Evolutionary conservation across 2,113 vertebrate genomes (phyloP).

Genomic region (Cebidichthys violaceus): DNA sequence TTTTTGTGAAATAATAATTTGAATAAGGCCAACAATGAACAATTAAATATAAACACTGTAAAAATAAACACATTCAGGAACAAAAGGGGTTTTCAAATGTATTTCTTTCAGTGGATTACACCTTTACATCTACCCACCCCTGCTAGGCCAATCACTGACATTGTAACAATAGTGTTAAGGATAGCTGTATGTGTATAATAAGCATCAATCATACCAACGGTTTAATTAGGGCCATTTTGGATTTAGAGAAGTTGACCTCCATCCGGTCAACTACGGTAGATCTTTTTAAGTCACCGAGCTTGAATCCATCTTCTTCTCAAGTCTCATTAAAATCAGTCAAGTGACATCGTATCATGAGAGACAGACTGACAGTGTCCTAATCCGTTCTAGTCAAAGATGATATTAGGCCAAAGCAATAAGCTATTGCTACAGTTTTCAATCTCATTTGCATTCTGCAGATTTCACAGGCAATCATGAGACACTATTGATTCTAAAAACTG

Average conservation of each 20-base stretch:
- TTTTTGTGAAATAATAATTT: not conserved
- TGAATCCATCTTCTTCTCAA: conserved; percentile 8
- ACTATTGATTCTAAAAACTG: not conserved
- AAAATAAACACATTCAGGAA: not conserved
- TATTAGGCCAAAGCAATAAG: not conserved
- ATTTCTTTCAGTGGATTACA: not conserved
- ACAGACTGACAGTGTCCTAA: not conserved
- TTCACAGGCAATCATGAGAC: not conserved
- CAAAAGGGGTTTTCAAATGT: not conserved
- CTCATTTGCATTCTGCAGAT: not conserved
- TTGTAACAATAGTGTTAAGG: not conserved
- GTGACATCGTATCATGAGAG: not conserved
- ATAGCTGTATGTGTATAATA: not conserved
- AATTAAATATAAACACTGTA: not conserved
- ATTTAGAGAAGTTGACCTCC: conserved; percentile 4
- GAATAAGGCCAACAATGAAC: not conserved
- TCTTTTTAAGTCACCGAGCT: conserved; percentile 2
- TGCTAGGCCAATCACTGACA: not conserved
- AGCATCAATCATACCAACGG: not conserved
- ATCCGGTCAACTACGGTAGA: not conserved
- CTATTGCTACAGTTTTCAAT: not conserved
- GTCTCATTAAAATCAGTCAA: conserved; percentile 7
- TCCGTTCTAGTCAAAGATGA: not conserved
- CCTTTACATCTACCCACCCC: not conserved
- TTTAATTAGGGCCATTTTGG: not conserved